Base-by-base conservation (phyloP, 2,888 invertebrate species). In the Tiliacea aurago region DNA sequence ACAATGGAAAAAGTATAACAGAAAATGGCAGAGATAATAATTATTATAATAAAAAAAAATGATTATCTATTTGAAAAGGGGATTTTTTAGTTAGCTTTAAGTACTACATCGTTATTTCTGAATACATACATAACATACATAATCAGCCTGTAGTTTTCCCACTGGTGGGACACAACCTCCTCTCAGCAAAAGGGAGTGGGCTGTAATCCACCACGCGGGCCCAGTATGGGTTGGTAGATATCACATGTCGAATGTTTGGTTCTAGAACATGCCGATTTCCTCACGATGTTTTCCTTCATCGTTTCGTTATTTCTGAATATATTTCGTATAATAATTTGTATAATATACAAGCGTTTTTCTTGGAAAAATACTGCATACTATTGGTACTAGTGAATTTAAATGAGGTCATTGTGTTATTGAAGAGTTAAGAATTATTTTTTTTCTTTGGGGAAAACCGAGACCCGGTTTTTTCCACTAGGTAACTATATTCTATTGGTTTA, bases 381-480 rank as follows among this genome's bases (percentile, higher is more conserved):
- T 15, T 45, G 53, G 51, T 15, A 45, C 13, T 6, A 6, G 23
- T 51, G 20, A n/a, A 45, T 76, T 41, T 41, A 15, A 47, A 51
- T 28, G 13, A 70, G 70, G 78, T 77, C 47, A 41, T 15, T 53
- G 23, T 33, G 28, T 20, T 49, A 49, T 41, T 45, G 11, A 33
- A 20, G 23, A 64, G 0, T 43, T 49, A 18, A 10, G 43, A 56
- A 49, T 64, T 37, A 23, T 51, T 33, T 3, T 33, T 33, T 33
- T 4, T 33, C 4, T 3, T 2, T 33, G 33, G 33, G 33, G 4
- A 33, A 18, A 11, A 41, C 69, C 23, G 47, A 45, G 53, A 1
- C 15, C 61, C 2, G 75, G 75, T 41, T 77, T 75, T 77, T 47
- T 73, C 77, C 15, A 18, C 7, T 47, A 76, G 37, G 11, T 15